Conservation (phyloP, 2,797 vertebrate genomes). For the Pygocentrus nattereri region DNA sequence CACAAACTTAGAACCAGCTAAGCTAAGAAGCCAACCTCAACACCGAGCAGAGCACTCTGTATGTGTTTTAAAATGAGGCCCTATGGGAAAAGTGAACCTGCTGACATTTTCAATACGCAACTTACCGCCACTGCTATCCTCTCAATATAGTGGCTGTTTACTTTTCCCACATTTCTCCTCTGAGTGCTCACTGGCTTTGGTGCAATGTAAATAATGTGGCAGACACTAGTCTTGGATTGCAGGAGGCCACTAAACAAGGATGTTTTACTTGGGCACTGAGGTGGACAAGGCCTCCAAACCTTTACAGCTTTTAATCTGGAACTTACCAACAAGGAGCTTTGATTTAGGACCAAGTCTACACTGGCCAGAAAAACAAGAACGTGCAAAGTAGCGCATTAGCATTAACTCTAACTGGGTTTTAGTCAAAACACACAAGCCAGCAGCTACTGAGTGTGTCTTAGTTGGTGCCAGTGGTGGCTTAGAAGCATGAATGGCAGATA, state of each 20-base stretch:
- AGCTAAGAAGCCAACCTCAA: not conserved
- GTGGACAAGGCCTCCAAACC: constrained; percentile 41
- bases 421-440: constrained; percentile 34
- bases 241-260: constrained; percentile 46
- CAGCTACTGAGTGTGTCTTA: constrained; percentile 3
- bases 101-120: constrained; percentile 59
- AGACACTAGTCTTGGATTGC: constrained; percentile 41
- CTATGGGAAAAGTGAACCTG: constrained; percentile 37
- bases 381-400: constrained; percentile 38
- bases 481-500: constrained; percentile 28
- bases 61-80: not conserved
- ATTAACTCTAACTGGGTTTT: constrained; percentile 26
- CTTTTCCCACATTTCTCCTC: constrained; percentile 75
- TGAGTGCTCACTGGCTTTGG: constrained; percentile 60
- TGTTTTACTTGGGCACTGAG: constrained; percentile 39
- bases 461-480: constrained; percentile 17
- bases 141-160: constrained; percentile 68
- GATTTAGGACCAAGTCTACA: constrained; percentile 22
- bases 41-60: not conserved
- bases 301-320: constrained; percentile 48
- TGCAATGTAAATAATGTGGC: constrained; percentile 67
- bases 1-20: not conserved
- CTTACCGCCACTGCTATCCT: constrained; percentile 39
- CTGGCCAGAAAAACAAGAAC: constrained; percentile 27
- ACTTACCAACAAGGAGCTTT: constrained; percentile 35